phyloP scores from a whole-genome alignment of 2,797 vertebrate species.

The Morus bassanus region DNA sequence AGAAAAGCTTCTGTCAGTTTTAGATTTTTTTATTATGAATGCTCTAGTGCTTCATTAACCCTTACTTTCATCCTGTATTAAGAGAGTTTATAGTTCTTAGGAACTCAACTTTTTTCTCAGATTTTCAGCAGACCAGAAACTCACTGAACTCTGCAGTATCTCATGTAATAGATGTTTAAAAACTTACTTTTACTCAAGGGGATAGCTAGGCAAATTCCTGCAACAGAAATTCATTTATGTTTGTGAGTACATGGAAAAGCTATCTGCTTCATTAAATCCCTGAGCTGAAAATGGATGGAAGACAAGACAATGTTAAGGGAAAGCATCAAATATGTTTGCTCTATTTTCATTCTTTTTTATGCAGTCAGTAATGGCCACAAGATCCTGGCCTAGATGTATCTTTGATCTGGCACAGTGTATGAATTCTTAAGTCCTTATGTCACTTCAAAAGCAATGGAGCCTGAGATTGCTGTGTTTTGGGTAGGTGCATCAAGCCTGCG shows the following conservation, averaged over 20 bases:
- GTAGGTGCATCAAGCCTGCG: background rate
- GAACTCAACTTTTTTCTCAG: background rate
- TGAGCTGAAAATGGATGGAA: background rate
- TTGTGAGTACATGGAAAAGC: slow-evolving; percentile 2
- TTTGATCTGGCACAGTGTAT: background rate
- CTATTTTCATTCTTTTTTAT: background rate
- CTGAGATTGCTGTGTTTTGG: background rate
- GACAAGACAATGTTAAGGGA: background rate
- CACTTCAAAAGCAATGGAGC: background rate
- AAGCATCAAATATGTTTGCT: background rate
- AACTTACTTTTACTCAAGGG: background rate
- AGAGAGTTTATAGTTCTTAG: background rate
- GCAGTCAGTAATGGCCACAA: background rate
- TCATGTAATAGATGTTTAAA: background rate
- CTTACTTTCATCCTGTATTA: background rate
- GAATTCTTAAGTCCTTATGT: background rate
- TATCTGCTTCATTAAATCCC: background rate
- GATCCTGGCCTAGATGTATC: background rate
- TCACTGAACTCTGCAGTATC: background rate
- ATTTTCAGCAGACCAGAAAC: background rate
- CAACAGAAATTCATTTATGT: background rate
- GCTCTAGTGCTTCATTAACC: background rate
- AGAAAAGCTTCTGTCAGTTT: background rate
- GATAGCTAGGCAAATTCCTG: background rate
- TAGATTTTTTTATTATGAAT: background rate